Conservation (phyloP, 2,888 invertebrate genomes). For the Phanerotoma sp. region DNA sequence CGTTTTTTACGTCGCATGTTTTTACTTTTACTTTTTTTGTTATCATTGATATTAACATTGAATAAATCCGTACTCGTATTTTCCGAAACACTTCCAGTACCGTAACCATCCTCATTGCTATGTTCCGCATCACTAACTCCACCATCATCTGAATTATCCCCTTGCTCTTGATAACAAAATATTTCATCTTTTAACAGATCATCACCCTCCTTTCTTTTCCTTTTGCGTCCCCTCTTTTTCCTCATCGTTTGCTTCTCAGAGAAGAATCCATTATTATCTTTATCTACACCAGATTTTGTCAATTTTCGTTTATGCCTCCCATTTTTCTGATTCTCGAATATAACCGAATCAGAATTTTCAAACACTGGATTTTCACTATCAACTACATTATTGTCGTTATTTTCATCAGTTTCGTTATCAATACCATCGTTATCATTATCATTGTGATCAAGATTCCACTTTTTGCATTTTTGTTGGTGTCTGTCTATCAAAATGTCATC, state of each 20-base stretch:
- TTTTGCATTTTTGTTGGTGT: not conserved
- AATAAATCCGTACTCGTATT: conserved; percentile 33
- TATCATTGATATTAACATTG: too few species aligned
- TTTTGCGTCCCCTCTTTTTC: not conserved
- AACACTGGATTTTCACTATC: not conserved
- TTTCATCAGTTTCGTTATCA: not conserved
- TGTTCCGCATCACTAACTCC: not conserved
- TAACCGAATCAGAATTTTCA: too few species aligned
- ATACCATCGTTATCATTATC: not conserved
- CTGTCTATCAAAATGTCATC: too few species aligned
- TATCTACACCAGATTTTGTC: too few species aligned
- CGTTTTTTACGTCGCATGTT: too few species aligned
- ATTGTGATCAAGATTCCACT: conserved; percentile 11
- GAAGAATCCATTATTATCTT: not conserved
- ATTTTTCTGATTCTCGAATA: too few species aligned
- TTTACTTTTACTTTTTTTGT: too few species aligned
- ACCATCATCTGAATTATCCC: conserved; percentile 5
- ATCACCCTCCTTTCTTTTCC: not conserved
- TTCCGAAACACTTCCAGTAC: not conserved
- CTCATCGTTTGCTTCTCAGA: not conserved
- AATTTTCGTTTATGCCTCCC: too few species aligned
- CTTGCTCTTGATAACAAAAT: conserved; percentile 27
- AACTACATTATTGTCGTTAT: not conserved
- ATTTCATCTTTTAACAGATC: conserved; percentile 24
- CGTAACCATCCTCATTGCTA: conserved; percentile 20